These are phyloP conservation scores for Apeltes quadracus DNA, from an alignment of 2,113 vertebrate species.

Conservation along the genomic window DNA sequence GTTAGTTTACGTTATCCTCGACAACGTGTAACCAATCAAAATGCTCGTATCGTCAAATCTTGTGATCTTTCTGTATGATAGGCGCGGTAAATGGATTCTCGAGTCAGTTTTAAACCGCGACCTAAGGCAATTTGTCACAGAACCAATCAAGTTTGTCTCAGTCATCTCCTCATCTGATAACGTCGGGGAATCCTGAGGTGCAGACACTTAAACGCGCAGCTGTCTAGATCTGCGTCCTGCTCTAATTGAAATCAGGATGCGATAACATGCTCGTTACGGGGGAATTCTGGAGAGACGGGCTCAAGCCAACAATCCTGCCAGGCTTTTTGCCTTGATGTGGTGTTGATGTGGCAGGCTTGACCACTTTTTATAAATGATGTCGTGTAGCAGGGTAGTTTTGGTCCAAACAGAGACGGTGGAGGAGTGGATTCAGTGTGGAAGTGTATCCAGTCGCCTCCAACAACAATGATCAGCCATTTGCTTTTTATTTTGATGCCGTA, in stretches of 20 bases:
- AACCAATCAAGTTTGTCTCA: constrained; percentile 79
- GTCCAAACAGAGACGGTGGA: constrained; percentile 17
- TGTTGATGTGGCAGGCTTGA: constrained; percentile 65
- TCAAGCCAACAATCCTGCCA: constrained; percentile 42
- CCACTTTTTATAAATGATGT: constrained; percentile 16
- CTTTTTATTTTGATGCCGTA: constrained; percentile 65
- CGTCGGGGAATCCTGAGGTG: constrained; percentile 68
- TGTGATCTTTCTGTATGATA: constrained; percentile 61
- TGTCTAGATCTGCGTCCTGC: constrained; percentile 65
- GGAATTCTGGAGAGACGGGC: constrained; percentile 46
- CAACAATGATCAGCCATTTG: constrained; percentile 56
- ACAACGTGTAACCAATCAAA: constrained; percentile 70
- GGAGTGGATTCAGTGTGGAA: constrained; percentile 29
- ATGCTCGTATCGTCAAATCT: constrained; percentile 59
- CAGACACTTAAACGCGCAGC: constrained; percentile 61
- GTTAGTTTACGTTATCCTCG: constrained; percentile 50
- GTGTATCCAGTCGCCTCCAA: constrained; percentile 56
- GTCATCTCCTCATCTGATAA: constrained; percentile 70
- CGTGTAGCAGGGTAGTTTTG: too few relatives aligned
- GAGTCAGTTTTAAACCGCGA: constrained; percentile 63
- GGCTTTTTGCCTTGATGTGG: constrained; percentile 46
- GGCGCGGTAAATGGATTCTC: constrained; percentile 67
- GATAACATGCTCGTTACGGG: constrained; percentile 71
- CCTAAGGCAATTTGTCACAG: constrained; percentile 62
- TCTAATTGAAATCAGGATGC: constrained; percentile 79